Evolutionary conservation across 2,113 vertebrate species (phyloP).

Genomic region (Okapia johnstoni): DNA sequence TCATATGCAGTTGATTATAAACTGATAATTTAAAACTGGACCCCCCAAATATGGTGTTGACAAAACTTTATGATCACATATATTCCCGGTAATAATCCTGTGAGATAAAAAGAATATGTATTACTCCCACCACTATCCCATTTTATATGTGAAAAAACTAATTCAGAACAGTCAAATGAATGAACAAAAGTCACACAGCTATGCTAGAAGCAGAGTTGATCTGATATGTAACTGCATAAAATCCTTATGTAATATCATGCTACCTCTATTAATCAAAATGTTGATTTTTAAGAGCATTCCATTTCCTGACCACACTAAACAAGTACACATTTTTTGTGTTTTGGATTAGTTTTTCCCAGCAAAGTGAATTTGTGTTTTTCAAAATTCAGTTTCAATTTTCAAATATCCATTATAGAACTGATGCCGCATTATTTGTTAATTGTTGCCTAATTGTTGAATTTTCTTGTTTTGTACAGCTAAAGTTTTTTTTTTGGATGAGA

Average conservation of each 20-base stretch:
- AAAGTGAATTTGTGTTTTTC: slow-evolving; percentile 49
- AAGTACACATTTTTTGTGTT: slow-evolving; percentile 1
- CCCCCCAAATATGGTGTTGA: neutral
- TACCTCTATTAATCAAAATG: slow-evolving; percentile 13
- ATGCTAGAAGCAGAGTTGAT: neutral
- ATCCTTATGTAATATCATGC: neutral
- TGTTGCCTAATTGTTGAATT: slow-evolving; percentile 69
- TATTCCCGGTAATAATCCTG: neutral
- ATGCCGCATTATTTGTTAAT: slow-evolving; percentile 62
- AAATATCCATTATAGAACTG: slow-evolving; percentile 59
- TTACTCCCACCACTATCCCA: neutral
- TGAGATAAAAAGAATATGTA: neutral
- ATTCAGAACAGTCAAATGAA: neutral
- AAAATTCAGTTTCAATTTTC: slow-evolving; percentile 44
- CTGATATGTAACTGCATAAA: neutral
- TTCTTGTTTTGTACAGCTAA: slow-evolving; percentile 66
- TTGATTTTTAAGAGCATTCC: slow-evolving; percentile 13
- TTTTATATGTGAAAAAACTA: neutral
- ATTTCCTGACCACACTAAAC: slow-evolving; percentile 13
- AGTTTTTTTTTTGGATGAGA: slow-evolving; percentile 52
- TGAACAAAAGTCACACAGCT: neutral
- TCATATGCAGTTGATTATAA: neutral
- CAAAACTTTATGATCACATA: neutral
- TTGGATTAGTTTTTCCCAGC: slow-evolving; percentile 24
- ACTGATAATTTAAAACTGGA: neutral